Base-by-base conservation (phyloP, 2,113 vertebrate genomes). In the Equus przewalskii region DNA sequence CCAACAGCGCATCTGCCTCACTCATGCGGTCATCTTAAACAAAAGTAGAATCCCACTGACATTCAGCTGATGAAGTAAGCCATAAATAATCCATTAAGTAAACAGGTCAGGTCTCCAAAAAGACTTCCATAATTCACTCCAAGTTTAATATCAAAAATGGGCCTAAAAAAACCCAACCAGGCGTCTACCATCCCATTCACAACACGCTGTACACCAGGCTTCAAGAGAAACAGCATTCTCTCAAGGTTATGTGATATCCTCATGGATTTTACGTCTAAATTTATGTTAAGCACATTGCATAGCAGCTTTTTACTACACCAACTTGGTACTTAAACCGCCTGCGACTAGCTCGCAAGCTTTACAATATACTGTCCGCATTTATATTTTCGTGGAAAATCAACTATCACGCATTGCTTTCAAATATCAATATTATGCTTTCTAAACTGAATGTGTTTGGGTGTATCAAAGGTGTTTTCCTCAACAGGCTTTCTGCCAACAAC, bases 361-460 rank as follows among this genome's bases (percentile, higher is more conserved):
- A 89, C 62, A 80, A 89, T 28, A 64, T 8, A 87, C 67, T 58
- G 46, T 30, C 65, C 91, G 82, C 51, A 75, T 64, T 89, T 90
- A 96, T 49, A 88, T 92, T 95, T 70, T 46, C 86, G 85, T 76
- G 69, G 78, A 83, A 96, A 97, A 93, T 70, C 89, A 89, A 89
- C 91, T 30, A 64, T 21, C 30, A 89, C 12, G 26, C 51, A 83
- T 6, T 65, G 67, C 44, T 92, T 96, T 81, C 91, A 88, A 92
- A 91, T 73, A 90, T 65, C 82, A 96, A 85, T 24, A 92, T 3
- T n/a, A 44, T 46, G 36, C 80, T 90, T 93, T 73, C 72, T 49
- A 85, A 90, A 85, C 49, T 54, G 83, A 92, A 70, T 11, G 4
- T 64, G 46, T 54, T 22, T 69, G 46, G 41, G 51, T 86, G 6